Conservation (phyloP, 2,113 vertebrate genomes). For the Piaya cayana region DNA sequence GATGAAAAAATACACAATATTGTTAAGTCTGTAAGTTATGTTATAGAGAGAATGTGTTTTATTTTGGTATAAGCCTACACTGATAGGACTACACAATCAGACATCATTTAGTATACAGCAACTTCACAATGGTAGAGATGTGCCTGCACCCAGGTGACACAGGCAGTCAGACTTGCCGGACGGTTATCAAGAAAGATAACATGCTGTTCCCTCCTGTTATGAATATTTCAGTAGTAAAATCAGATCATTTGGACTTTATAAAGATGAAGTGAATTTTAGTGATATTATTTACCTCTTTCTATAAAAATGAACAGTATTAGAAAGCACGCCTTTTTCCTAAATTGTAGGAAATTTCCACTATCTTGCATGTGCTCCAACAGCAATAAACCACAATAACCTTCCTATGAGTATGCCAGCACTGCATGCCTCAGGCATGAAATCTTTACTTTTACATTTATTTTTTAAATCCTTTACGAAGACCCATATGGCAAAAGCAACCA, state of each 20-base stretch:
- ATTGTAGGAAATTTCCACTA: constrained; percentile 32
- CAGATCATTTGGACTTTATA: background rate
- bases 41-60: background rate
- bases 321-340: background rate
- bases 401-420: background rate
- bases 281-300: background rate
- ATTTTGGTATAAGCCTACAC: background rate
- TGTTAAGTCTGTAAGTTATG: background rate
- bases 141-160: background rate
- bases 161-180: background rate
- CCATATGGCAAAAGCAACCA: constrained; percentile 2
- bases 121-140: background rate
- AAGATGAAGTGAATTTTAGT: background rate
- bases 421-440: constrained; percentile 18
- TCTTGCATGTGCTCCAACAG: background rate
- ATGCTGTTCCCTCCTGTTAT: background rate
- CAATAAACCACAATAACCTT: constrained; percentile 35
- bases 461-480: constrained; percentile 12
- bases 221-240: background rate
- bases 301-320: background rate
- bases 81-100: background rate
- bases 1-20: background rate
- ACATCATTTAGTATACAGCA: background rate
- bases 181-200: background rate
- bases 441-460: constrained; percentile 25